Conservation (phyloP, 2,888 invertebrate genomes). For the Ennomos quercinarius region DNA sequence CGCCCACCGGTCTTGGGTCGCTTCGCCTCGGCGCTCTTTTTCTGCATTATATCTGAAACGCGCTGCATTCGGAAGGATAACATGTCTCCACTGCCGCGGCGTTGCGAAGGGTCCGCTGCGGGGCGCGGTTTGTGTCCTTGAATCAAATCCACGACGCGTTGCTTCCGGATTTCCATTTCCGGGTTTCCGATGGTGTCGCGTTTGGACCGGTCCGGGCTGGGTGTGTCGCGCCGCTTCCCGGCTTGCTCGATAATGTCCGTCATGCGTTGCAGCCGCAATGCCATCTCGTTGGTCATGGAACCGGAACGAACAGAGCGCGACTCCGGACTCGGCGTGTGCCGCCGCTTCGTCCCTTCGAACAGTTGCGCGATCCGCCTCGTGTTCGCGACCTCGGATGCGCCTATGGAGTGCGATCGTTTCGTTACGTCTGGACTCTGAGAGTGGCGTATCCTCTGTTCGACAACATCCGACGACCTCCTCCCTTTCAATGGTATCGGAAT, state of each 20-base stretch:
- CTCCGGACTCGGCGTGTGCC: conserved; percentile 65
- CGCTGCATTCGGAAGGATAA: conserved; percentile 88
- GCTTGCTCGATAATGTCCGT: conserved; percentile 63
- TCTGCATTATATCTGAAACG: conserved; percentile 90
- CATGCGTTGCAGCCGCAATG: conserved; percentile 66
- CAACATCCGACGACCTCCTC: conserved; percentile 58
- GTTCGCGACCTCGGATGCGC: conserved; percentile 57
- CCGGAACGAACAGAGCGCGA: conserved; percentile 54
- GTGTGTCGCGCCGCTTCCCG: conserved; percentile 62
- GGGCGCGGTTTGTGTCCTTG: conserved; percentile 55
- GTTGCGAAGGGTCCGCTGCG: conserved; percentile 44
- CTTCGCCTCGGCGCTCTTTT: conserved; percentile 84
- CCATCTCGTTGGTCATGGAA: conserved; percentile 63
- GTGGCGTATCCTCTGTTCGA: conserved; percentile 47
- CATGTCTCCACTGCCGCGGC: conserved; percentile 62
- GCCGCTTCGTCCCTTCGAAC: conserved; percentile 64
- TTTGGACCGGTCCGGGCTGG: conserved; percentile 62
- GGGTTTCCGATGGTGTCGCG: conserved; percentile 63
- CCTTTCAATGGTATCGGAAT: conserved; percentile 46
- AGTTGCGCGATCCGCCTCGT: conserved; percentile 68
- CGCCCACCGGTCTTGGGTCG: conserved; percentile 60
- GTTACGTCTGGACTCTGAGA: conserved; percentile 62
- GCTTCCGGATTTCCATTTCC: conserved; percentile 68
- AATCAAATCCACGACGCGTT: conserved; percentile 67
- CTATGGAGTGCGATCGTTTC: conserved; percentile 66